Evolutionary conservation across 2,888 invertebrate species (phyloP), one percentile per base, ranked within the genome.

Genomic region (Tupiocoris notatus): DNA sequence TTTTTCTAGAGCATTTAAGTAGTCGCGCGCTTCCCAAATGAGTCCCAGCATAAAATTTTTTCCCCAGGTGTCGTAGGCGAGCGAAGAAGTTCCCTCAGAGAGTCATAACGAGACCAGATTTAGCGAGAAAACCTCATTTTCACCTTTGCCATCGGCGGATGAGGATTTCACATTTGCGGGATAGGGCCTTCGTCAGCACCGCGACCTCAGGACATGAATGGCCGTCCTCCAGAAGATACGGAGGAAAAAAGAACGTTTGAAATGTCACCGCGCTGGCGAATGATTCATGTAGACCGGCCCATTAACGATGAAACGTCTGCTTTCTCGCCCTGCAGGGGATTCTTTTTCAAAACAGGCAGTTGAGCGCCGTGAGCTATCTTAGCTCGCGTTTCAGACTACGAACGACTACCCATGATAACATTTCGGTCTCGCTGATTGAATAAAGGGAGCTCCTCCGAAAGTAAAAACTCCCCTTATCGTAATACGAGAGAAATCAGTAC

Each of bases 281-380:
- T 59, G 59, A 59, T 59, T 59, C 59, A 59, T 59, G 59, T 59
- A 18, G 59, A 20, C 59, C 20, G 59, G n/a, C 59, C n/a, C 20
- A 18, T 59, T 17, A n/a, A 59, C 7, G 16, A 54, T 7, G 16
- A 54, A 54, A 7, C 59, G 59, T 59, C n/a, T 59, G 59, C 59
- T 59, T 59, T 59, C 59, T 17, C 59, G n/a, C 59, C 59, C 39
- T 39, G 39, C 39, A 39, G 39, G 39, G 39, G 39, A 39, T 39
- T 39, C 39, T 12, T 39, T 12, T 7, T 12, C 12, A 39, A 39
- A n/a, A n/a, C n/a, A n/a, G n/a, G n/a, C n/a, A n/a, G n/a, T n/a
- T n/a, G n/a, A n/a, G n/a, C n/a, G n/a, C n/a, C n/a, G n/a, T n/a
- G n/a, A n/a, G n/a, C n/a, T n/a, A n/a, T n/a, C n/a, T n/a, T n/a